These are phyloP conservation scores for Drosophila serrata DNA, from an alignment of 1,140 invertebrate species.

Conservation along the genomic window DNA sequence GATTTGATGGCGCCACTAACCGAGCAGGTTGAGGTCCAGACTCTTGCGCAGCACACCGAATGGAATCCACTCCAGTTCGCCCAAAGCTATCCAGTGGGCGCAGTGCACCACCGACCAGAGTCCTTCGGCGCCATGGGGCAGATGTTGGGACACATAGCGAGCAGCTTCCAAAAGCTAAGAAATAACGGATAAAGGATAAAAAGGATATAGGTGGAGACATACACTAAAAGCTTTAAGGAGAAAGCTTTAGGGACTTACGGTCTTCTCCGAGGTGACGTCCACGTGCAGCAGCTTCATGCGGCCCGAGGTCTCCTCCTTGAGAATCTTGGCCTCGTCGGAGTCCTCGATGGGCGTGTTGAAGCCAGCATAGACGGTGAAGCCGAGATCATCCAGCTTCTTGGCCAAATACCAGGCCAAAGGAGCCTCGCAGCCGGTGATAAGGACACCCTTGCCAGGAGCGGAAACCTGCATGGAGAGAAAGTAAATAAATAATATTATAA, in stretches of 20 bases:
- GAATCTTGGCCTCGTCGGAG: constrained; percentile 88
- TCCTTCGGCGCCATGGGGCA: constrained; percentile 91
- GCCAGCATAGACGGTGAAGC: constrained; percentile 93
- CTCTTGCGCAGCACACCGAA: constrained; percentile 90
- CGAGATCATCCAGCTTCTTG: constrained; percentile 91
- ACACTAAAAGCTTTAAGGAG: constrained; percentile 21
- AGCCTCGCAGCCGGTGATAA: constrained; percentile 94
- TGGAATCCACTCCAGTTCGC: constrained; percentile 95
- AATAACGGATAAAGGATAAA: background rate
- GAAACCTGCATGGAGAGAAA: constrained; percentile 87
- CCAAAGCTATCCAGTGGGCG: constrained; percentile 94
- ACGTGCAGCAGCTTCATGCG: constrained; percentile 91
- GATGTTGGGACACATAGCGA: constrained; percentile 90
- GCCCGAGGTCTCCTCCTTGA: constrained; percentile 91
- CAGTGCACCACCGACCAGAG: constrained; percentile 96
- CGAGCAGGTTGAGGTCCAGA: constrained; percentile 91
- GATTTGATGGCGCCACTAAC: constrained; percentile 69
- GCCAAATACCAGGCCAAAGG: constrained; percentile 91
- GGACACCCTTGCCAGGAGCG: constrained; percentile 91
- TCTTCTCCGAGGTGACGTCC: constrained; percentile 91
- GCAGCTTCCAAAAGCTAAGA: constrained; percentile 90
- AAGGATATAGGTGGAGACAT: constrained; percentile 4
- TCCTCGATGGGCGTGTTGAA: constrained; percentile 89
- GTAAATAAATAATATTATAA: background rate
- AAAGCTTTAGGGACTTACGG: constrained; percentile 80